Base-by-base conservation (phyloP, 1,140 invertebrate genomes). In the Gonioctena quinquepunctata region DNA sequence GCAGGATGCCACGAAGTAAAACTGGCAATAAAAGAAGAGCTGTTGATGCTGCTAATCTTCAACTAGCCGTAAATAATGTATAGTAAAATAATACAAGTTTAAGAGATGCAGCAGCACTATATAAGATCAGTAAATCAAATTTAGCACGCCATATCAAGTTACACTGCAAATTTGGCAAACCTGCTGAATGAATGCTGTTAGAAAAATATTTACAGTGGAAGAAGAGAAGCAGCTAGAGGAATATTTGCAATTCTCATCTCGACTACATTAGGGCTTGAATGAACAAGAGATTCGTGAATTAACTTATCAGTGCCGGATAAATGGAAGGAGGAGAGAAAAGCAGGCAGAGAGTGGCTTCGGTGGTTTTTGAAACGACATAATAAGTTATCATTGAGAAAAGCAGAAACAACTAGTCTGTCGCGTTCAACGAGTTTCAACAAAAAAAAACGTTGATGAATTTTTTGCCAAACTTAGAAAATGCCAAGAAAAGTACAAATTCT, bases 251-350 rank as follows among this genome's bases (percentile, higher is more conserved):
- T 3, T 82, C 81, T 63, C 80, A 78, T 11, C 57, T 77, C 6
- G 77, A 76, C 42, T 28, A 80, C 56, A 80, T 76, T 59, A 82
- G 80, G 62, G 54, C 76, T 42, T 50, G 72, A 48, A 82, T 84
- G 80, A 27, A 78, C 6, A 72, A 71, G 50, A 74, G 72, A 68
- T 75, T 78, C 16, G 82, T 83, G 27, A 8, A 42, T 42, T 42
- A n/a, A n/a, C 33, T 42, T 42, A 42, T 42, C 33, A 42, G 33
- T 42, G 21, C 56, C 56, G 4, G 21, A 22, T n/a, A 11, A 3
- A 21, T 59, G 56, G 56, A 59, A 18, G 8, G 6, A n/a, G 11
- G 25, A 23, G 25, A 59, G 56, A 59, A 23, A n/a, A 25, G 56
- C 56, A 19, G 19, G 25, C 4, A 59, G 25, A 27, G 56, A 59